Conservation (phyloP, 1,140 invertebrate genomes). For the Kradibia gibbosae region DNA sequence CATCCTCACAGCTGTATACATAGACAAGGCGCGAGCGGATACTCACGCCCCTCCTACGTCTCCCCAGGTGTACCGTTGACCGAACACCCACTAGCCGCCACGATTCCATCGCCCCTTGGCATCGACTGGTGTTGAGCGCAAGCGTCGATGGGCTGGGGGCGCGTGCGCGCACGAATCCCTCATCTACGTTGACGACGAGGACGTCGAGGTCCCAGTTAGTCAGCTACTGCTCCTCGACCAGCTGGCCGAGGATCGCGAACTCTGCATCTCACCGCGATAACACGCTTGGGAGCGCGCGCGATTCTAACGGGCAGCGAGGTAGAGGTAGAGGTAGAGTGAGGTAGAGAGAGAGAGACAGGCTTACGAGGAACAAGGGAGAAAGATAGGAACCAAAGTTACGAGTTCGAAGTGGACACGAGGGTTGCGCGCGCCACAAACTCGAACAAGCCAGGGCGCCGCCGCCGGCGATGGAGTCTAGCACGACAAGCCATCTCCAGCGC, state of each 20-base stretch:
- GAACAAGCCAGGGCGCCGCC: not conserved
- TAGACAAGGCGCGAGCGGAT: too few relatives aligned
- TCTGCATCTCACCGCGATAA: too few relatives aligned
- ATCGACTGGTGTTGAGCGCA: not conserved
- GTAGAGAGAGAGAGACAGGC: not conserved
- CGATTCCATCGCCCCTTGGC: not conserved
- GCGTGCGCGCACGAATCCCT: conserved; percentile 8
- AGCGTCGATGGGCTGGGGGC: not conserved
- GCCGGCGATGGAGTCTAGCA: not conserved
- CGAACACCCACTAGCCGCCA: too few relatives aligned
- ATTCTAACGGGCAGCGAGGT: not conserved
- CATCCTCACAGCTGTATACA: not conserved
- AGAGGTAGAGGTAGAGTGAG: not conserved
- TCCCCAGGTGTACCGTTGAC: too few relatives aligned
- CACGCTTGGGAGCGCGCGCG: not conserved
- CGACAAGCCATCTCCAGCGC: not conserved
- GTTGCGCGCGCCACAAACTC: not conserved
- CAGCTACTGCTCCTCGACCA: conserved; percentile 25
- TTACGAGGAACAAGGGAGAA: not conserved
- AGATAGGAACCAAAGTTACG: too few relatives aligned
- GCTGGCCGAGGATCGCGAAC: not conserved
- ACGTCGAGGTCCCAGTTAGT: conserved; percentile 1
- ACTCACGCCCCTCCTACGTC: too few relatives aligned
- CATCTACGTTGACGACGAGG: not conserved
- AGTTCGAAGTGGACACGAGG: conserved; percentile 4